A percentile compares a stretch with the other conserved stretches of the same genome.
These are phyloP conservation scores for Eueremaeus valkanovi DNA, from an alignment of 2,888 invertebrate species.

Conservation along the genomic window DNA sequence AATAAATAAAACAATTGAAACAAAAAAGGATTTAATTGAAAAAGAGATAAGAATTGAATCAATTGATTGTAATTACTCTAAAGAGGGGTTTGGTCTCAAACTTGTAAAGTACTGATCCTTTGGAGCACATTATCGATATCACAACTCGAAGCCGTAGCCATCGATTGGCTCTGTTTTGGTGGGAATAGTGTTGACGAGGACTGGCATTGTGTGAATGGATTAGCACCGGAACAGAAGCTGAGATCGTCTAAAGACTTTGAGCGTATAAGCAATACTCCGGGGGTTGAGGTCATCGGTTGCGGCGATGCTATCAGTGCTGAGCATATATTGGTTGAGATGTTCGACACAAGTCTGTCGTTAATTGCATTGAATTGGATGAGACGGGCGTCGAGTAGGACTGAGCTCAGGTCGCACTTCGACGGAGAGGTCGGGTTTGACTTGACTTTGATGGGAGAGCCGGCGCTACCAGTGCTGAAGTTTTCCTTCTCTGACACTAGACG, in stretches of 20 bases:
- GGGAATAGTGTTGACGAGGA: background rate
- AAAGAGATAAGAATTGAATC: too few species aligned
- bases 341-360: constrained; percentile 3
- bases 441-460: constrained; percentile 15
- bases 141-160: constrained; percentile 31
- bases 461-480: background rate
- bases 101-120: constrained; percentile 33
- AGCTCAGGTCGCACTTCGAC: constrained; percentile 19
- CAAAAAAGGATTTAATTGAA: too few species aligned
- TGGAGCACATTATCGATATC: constrained; percentile 35
- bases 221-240: constrained; percentile 7
- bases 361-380: constrained; percentile 11
- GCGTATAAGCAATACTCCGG: constrained; percentile 27
- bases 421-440: constrained; percentile 33
- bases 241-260: constrained; percentile 35
- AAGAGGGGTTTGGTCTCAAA: background rate
- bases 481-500: constrained; percentile 22
- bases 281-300: constrained; percentile 12
- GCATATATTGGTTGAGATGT: background rate
- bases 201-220: background rate
- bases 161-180: constrained; percentile 11
- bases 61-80: background rate
- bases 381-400: constrained; percentile 1
- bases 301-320: constrained; percentile 1
- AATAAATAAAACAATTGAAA: too few species aligned